Base-by-base conservation (phyloP, 2,888 invertebrate species). In the Pollenia labialis region DNA sequence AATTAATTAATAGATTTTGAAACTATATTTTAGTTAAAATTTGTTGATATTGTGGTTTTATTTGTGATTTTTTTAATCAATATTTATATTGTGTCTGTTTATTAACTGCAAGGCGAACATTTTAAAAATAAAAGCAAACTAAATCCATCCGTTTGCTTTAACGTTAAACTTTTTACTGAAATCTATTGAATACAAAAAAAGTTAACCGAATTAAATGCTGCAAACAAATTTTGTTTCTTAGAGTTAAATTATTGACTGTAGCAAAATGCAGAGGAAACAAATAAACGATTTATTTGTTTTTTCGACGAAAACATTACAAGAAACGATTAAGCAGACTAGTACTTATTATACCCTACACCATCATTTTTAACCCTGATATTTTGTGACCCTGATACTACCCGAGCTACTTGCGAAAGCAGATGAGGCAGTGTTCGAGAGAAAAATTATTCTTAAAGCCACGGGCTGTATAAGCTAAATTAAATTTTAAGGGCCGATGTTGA, bases 81-180 rank as follows among this genome's bases (percentile, higher is more conserved):
- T 32, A 32, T 32, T 32, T 6, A 32, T 32, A 6, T 32, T 62
- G 16, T 54, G 9, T 48, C 42, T 50, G 16, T 60, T 32, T 48
- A 1, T 58, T 12, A 32, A 32, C 32, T 32, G 6, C 6, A 6
- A 62, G 18, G 52, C 48, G 8, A 16, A 10, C 14, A 64, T 40
- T 77, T 32, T 14, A 32, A 54, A 32, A 4, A 32, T 6, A 32
- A 32, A 32, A 32, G 6, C 32, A 32, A 54, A 18, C 14, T 18
- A 14, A 69, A 48, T 16, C n/a, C 68, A 79, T 74, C 77, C 68
- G 52, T 56, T 48, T 77, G 40, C 66, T 60, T 44, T 77, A 52
- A 56, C 74, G 77, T 64, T 82, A 48, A 62, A 68, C 77, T 46
- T 72, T 14, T 54, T 82, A 85, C 81, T 79, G 11, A 85, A 85